Percentiles rank a stretch among this genome's conserved stretches.
phyloP scores from a whole-genome alignment of 2,888 invertebrate genomes.

The Pristionchus entomophagus region DNA sequence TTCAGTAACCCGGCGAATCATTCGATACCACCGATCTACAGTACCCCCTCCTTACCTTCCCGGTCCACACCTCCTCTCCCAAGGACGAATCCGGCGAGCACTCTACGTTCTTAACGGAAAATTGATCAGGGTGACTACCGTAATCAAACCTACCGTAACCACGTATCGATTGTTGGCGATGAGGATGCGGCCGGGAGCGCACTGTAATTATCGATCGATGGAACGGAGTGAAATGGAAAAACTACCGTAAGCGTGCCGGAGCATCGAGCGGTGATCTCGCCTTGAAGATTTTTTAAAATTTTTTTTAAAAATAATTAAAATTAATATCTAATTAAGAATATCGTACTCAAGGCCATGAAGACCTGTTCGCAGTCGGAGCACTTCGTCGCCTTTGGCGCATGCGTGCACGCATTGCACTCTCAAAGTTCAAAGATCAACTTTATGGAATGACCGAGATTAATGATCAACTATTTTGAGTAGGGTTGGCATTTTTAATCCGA shows the following conservation, averaged over 20 bases:
- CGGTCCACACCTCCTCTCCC: background rate
- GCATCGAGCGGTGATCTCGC: background rate
- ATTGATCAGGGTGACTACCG: background rate
- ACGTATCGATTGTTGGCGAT: constrained; percentile 30
- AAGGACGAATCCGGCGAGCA: background rate
- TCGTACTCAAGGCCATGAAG: background rate
- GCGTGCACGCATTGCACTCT: background rate
- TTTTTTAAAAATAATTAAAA: background rate
- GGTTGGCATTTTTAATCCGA: too few species aligned
- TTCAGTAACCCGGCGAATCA: background rate
- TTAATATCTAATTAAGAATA: background rate
- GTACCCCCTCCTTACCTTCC: background rate
- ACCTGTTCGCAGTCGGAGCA: background rate
- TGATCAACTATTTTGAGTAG: background rate
- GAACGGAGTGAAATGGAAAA: background rate
- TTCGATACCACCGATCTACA: background rate
- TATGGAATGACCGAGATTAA: background rate
- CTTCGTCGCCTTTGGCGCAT: background rate
- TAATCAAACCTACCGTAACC: background rate
- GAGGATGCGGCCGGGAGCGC: background rate
- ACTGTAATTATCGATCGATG: background rate
- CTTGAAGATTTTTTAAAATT: background rate
- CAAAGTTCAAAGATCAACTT: background rate
- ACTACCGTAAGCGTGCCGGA: background rate
- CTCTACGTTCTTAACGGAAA: background rate